Evolutionary conservation across 2,888 invertebrate genomes (phyloP).

Genomic region (Tetramorium bicarinatum): DNA sequence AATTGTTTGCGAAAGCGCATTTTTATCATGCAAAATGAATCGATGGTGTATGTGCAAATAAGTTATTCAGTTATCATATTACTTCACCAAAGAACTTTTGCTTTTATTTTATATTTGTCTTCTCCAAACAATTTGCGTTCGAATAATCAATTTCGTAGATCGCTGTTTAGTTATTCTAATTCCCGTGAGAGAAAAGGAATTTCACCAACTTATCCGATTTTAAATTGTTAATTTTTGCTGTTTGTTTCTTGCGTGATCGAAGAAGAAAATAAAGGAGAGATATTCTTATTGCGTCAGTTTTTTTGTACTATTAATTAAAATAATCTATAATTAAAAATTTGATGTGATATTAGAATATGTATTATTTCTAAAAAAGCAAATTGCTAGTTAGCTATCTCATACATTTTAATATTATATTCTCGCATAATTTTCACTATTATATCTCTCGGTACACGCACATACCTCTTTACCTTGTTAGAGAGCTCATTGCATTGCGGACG

Average conservation of each 20-base stretch:
- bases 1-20: background rate
- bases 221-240: constrained; percentile 4
- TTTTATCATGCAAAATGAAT: constrained; percentile 45
- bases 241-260: background rate
- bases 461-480: constrained; percentile 2
- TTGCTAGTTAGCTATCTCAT: constrained; percentile 4
- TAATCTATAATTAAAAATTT: background rate
- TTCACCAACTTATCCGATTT: background rate
- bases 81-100: background rate
- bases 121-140: background rate
- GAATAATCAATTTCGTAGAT: constrained; percentile 29
- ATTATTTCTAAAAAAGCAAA: background rate
- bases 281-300: background rate
- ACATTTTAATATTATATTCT: constrained; percentile 29
- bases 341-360: background rate
- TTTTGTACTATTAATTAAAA: background rate
- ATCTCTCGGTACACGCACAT: background rate
- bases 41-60: constrained; percentile 27
- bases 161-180: background rate
- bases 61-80: background rate
- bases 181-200: background rate
- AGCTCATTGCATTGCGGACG: constrained; percentile 10
- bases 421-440: constrained; percentile 22
- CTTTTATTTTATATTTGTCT: background rate
- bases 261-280: background rate